phyloP scores from a whole-genome alignment of 2,888 invertebrate genomes.

The Philhelius pedissequus region DNA sequence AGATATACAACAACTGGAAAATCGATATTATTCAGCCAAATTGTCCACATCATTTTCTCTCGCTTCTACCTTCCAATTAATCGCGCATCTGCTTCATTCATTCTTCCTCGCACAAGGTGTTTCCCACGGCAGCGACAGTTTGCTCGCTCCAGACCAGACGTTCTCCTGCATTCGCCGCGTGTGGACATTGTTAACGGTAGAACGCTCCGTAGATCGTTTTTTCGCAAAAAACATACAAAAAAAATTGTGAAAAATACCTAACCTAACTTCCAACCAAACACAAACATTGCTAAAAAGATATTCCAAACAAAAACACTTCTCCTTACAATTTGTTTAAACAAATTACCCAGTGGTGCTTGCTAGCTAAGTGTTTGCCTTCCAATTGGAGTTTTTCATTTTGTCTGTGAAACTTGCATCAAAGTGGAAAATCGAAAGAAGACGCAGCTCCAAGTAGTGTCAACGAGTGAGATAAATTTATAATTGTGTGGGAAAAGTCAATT shows the following conservation, averaged over 20 bases:
- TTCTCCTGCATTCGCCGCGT: slow-evolving; percentile 69
- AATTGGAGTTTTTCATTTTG: slow-evolving; percentile 1
- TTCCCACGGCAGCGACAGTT: slow-evolving; percentile 66
- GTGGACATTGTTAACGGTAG: slow-evolving; percentile 65
- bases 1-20: slow-evolving; percentile 43
- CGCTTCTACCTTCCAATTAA: slow-evolving; percentile 26
- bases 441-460: slow-evolving; percentile 5
- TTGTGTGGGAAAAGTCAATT: slow-evolving; percentile 57
- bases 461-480: slow-evolving; percentile 6
- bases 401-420: not conserved
- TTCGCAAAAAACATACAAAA: slow-evolving; percentile 34
- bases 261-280: slow-evolving; percentile 21
- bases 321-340: slow-evolving; percentile 52
- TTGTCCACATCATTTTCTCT: slow-evolving; percentile 41
- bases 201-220: slow-evolving; percentile 57
- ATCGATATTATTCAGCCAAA: slow-evolving; percentile 60
- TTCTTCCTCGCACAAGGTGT: slow-evolving; percentile 65
- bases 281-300: not conserved
- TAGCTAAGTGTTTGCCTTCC: not conserved
- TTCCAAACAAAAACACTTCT: slow-evolving; percentile 48
- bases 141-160: slow-evolving; percentile 68
- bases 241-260: slow-evolving; percentile 42
- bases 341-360: not conserved
- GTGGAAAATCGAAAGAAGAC: not conserved
- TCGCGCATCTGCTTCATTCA: slow-evolving; percentile 48